These are phyloP conservation scores for Protobothrops flavoviridis DNA, from an alignment of 2,113 vertebrate species.

Conservation along the genomic window DNA sequence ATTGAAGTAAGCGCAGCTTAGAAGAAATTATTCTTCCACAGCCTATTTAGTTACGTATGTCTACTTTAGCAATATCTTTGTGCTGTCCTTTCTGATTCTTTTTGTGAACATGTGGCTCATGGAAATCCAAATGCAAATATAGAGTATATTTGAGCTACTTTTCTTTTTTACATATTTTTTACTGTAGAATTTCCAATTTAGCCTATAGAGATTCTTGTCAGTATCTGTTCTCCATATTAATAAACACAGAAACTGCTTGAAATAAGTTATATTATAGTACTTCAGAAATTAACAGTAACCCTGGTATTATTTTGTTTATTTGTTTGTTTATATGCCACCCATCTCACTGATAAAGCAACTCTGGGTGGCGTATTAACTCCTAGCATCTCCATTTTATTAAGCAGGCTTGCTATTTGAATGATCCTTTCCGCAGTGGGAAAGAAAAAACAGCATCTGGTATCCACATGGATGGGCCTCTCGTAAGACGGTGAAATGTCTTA, in stretches of 20 bases:
- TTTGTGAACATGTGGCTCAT: neutral
- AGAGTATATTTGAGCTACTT: neutral
- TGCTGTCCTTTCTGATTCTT: neutral
- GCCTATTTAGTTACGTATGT: neutral
- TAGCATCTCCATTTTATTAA: slow-evolving; percentile 58
- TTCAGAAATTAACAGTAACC: slow-evolving; percentile 65
- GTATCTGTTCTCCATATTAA: slow-evolving; percentile 56
- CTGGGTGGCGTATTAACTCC: slow-evolving; percentile 50
- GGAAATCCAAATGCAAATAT: neutral
- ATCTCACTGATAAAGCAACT: neutral
- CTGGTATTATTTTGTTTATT: slow-evolving; percentile 37
- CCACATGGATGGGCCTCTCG: slow-evolving; percentile 34
- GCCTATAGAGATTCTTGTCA: neutral
- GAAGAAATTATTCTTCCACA: neutral
- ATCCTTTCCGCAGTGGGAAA: slow-evolving; percentile 37
- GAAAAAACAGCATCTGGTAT: slow-evolving; percentile 48
- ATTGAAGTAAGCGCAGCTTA: neutral
- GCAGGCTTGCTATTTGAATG: slow-evolving; percentile 48
- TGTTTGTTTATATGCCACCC: neutral
- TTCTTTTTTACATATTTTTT: neutral
- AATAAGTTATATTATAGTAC: slow-evolving; percentile 56
- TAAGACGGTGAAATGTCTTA: neutral
- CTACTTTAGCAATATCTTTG: neutral
- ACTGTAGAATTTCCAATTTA: slow-evolving; percentile 48
- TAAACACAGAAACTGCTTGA: slow-evolving; percentile 55